These are phyloP conservation scores for Doryteuthis pealeii DNA, from an alignment of 1,140 invertebrate genomes.

Conservation along the genomic window DNA sequence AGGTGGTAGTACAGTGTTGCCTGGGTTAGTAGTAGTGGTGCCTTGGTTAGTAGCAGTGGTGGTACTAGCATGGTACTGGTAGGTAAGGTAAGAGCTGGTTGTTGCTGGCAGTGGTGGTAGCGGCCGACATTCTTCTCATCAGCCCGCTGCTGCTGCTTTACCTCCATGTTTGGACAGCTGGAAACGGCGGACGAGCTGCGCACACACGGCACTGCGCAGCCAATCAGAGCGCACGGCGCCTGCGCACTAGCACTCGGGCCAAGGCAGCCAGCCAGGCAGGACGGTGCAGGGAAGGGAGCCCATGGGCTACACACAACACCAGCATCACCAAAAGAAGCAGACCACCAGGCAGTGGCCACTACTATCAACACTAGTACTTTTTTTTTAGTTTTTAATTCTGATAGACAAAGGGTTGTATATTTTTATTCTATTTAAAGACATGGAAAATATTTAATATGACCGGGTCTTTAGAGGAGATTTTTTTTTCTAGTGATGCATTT, in stretches of 20 bases:
- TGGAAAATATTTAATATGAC: no score
- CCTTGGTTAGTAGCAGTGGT: constrained; percentile 3
- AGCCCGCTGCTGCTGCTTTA: background rate
- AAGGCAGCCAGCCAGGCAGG: background rate
- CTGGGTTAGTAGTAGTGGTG: background rate
- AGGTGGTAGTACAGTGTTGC: constrained; percentile 2
- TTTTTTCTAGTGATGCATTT: no score
- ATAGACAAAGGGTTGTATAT: no score
- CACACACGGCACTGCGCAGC: constrained; percentile 1
- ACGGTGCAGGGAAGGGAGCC: background rate
- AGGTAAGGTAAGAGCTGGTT: background rate
- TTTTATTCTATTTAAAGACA: no score
- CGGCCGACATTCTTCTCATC: background rate
- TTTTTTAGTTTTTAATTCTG: no score
- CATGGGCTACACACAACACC: no score
- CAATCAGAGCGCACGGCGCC: background rate
- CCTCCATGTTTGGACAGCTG: constrained; percentile 10
- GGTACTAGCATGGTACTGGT: background rate
- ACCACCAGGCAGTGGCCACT: no score
- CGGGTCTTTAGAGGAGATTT: no score
- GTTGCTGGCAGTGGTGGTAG: constrained; percentile 2
- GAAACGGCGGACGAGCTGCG: background rate
- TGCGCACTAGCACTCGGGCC: background rate
- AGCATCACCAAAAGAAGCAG: no score
- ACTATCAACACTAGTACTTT: no score